Conservation (phyloP, 2,888 invertebrate species). For the Polietes domitor region DNA sequence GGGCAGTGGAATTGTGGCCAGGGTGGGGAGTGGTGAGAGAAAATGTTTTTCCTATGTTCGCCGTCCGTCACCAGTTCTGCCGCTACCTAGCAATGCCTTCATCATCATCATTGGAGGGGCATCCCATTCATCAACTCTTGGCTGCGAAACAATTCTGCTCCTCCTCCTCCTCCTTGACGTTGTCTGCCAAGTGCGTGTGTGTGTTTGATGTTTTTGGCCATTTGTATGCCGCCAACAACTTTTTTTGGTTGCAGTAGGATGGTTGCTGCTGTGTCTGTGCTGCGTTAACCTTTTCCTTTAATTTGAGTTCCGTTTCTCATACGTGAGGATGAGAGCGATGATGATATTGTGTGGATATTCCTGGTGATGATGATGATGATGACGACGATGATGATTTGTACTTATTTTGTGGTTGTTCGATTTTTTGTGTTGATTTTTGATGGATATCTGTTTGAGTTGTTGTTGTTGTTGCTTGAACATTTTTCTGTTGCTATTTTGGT, state of each 20-base stretch:
- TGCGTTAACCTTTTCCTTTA: conserved; percentile 24
- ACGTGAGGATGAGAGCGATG: neutral
- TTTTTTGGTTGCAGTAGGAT: neutral
- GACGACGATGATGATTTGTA: conserved; percentile 2
- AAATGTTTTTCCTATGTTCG: neutral
- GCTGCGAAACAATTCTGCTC: conserved; percentile 7
- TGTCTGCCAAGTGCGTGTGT: neutral
- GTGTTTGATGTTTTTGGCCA: conserved; percentile 8
- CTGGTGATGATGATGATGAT: neutral
- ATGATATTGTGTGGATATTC: too few relatives aligned
- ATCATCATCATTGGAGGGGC: conserved; percentile 21
- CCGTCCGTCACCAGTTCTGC: neutral
- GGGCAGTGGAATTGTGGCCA: too few relatives aligned
- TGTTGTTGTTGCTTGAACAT: neutral
- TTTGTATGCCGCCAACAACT: conserved; percentile 12
- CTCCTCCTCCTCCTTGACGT: neutral
- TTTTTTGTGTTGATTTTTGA: conserved; percentile 32
- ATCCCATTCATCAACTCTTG: conserved; percentile 49
- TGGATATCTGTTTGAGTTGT: conserved; percentile 17
- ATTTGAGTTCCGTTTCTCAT: conserved; percentile 30
- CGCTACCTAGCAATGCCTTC: neutral
- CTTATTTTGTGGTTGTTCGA: conserved; percentile 3
- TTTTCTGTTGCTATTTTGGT: conserved; percentile 31
- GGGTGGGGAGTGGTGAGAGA: neutral
- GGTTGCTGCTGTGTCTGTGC: neutral